Base-by-base conservation (phyloP, 2,797 vertebrate genomes). In the Scolopax rusticola region DNA sequence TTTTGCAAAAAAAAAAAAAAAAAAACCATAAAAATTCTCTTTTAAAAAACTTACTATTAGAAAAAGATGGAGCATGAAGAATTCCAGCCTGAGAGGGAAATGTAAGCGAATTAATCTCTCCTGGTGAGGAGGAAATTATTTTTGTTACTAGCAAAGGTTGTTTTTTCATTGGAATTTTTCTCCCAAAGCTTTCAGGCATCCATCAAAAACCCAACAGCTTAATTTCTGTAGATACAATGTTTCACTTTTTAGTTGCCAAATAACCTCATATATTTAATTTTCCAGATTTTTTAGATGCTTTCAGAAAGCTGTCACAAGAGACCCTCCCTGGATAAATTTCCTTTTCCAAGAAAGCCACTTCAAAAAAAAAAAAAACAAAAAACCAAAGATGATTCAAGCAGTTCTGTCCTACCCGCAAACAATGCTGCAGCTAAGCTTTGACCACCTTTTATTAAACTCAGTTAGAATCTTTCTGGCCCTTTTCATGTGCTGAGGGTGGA, bases 211-310 rank as follows among this genome's bases (percentile, higher is more conserved):
- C 64, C 81, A 97, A 78, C 71, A 91, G 71, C 65, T 87, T 94
- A 89, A 95, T 96, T 96, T 97, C 87, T 93, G 78, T 86, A 94
- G 92, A 90, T 95, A 84, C 80, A 93, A 27, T 79, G 86, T 95
- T 96, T 93, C 82, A 65, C 47, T 78, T 95, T 95, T 95, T 92
- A 83, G 71, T 94, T 96, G 76, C 93, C 87, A 96, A 95, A 96
- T 94, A 96, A 87, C 89, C 84, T 90, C 92, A 95, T 91, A 74
- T 54, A 95, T 91, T 96, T 96, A 94, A 95, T 94, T 95, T 96
- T 89, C 81, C 71, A 93, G 84, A 96, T 91, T 94, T 96, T 96
- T 96, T 50, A 92, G 89, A 95, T 96, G 90, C 90, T 95, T 96
- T 96, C 68, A 93, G 93, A 84, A 96, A 93, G 86, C 84, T 95